Evolutionary conservation across 2,797 vertebrate genomes (phyloP), one percentile per base, ranked within the genome.

Genomic region (Poeciliopsis paucimaculata): DNA sequence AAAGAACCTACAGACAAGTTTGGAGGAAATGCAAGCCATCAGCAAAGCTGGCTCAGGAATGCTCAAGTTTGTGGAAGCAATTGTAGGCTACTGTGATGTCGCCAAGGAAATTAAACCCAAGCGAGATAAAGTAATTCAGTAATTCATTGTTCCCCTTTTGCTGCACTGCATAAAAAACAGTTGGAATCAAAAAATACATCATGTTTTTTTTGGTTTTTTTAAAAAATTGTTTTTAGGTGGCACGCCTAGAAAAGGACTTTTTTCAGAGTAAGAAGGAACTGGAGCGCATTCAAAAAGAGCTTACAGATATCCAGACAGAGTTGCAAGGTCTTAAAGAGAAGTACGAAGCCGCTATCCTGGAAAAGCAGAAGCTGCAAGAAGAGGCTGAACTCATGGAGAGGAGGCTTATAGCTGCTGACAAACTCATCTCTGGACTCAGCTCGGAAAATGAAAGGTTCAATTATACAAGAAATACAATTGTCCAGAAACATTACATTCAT

Each of bases 31-130:
- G 98, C 97, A 97, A 86, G 95, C 90, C 2, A 97, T 99, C 82
- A 99, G 98, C 93, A 97, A 95, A 89, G 98, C 98, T 0, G 98
- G 98, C 20, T 93, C 97, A 72, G 98, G 98, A 51, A 98, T 99
- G 98, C 86, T 99, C 13, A 98, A 98, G 86, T 99, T 98, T 87
- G 98, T 99, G 0, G 97, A 98, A 80, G 98, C 98, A 3, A 96
- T 98, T 34, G 96, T 99, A 94, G 96, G 97, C 83, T 99, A 99
- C 93, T 99, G 97, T 79, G 97, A 99, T 0, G 97, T 98, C 31
- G 94, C 97, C 72, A 96, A 88, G 79, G 97, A 98, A 77, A 97
- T 99, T 90, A 98, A 98, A 90, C 98, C 98, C 0, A 99, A 99
- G 81, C 96, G 97, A 94, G 97, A 99, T 2, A 98, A 98, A 98